Base-by-base conservation (phyloP, 2,797 vertebrate species). In the Poeciliopsis gracilis region DNA sequence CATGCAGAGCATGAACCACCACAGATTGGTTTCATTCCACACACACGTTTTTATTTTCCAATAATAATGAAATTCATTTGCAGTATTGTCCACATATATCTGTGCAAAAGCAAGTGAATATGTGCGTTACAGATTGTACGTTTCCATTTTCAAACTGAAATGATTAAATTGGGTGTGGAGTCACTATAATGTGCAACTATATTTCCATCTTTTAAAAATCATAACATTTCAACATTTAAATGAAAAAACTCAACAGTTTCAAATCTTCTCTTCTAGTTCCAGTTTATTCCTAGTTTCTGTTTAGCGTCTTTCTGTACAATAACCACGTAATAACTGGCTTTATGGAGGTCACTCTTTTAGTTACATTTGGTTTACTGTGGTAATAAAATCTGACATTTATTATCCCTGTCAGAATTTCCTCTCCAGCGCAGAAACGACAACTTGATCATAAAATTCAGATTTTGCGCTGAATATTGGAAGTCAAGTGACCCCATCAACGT, bases 1-100 rank as follows among this genome's bases (percentile, higher is more conserved):
- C 46, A 87, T 90, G 82, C 84, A 84, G 72, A 80, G 69, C 38
- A 23, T 51, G 72, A 73, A 71, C 61, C 47, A 43, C 13, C 23
- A 53, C 63, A 75, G 30, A 72, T 43, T 57, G 28, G 47, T 76
- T 57, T 79, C 83, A 70, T 72, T 49, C 45, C 36, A 51, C 30
- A 23, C 20, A 73, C 30, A 78, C 72, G 28, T 57, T 59, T 20
- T 30, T 30, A 69, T 78, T 78, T 82, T 55, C 59, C 36, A 38
- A 2, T 4, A 38, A 23, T 10, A 66, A 38, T 38, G 5, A 66
- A 38, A 38, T 9, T 3, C 23, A 36, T 11, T 20, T 20, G 8
- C 61, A 38, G 9, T 66, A 38, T 23, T 18, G 61, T 63, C 33
- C 30, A 36, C 23, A 36, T 38, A 18, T 20, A 63, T 63, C 7